Evolutionary conservation across 2,113 vertebrate species (phyloP), one percentile per base, ranked within the genome.

Genomic region (Prionailurus viverrinus): DNA sequence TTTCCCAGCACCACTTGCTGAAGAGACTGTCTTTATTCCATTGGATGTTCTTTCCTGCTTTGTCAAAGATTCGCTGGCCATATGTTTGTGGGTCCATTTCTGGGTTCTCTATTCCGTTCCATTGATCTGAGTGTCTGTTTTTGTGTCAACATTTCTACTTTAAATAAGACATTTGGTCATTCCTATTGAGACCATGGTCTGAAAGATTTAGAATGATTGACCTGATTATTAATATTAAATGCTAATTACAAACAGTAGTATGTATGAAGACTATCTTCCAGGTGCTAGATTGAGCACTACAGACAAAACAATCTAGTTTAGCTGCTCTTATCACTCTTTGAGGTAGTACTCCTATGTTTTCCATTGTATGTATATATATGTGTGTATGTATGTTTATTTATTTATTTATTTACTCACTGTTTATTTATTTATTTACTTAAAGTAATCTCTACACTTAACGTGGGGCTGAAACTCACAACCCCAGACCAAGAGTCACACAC

Each of bases 121-220:
- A 45, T 45, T 45, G 45, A 45, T 9, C 45, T 45, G 45, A 45
- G 45, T 45, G 45, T 45, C 45, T 45, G 45, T 45, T 45, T 45
- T 45, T 45, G 45, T 45, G 45, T 1, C 45, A 45, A 45, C 27
- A 41, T 53, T 76, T 68, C 6, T 53, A 80, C 23, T 58, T 91
- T 87, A 79, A 76, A 39, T 27, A 76, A 51, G 53, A 39, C 48
- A 53, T 21, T 74, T 8, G 31, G 4, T 81, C 31, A 13, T 66
- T 65, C 7, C 61, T 58, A 63, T 76, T 58, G 68, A 94, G 90
- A 73, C 12, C 9, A 16, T 36, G 13, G 63, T 53, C 61, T 92
- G 83, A 65, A 82, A 89, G 81, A 80, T 74, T 79, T 53, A 88
- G 89, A 91, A 61, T 15, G 29, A 53, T 85, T 69, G 71, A 85